Evolutionary conservation across 2,888 invertebrate genomes (phyloP), one percentile per base, ranked within the genome.

Genomic region (Stenurella melanura): DNA sequence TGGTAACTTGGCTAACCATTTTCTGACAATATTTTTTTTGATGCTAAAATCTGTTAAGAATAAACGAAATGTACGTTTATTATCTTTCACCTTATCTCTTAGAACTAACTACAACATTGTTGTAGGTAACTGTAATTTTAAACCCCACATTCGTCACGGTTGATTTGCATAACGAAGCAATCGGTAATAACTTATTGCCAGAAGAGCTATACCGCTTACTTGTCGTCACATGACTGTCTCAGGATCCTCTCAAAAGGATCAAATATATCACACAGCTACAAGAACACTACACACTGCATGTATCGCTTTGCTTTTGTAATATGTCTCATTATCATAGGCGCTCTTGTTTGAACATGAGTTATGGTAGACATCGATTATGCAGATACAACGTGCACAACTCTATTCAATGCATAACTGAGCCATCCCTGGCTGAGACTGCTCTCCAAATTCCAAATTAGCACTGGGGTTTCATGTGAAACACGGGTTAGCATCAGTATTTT

Each of bases 231-330:
- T 12, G 64, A 56, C 54, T 63, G 54, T 72, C 72, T 73, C 73
- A 73, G 67, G 73, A 73, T 58, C 26, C 67, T 58, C 66, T 73
- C 58, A 58, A 73, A 67, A 67, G 66, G 42, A 73, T 66, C 73
- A 57, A 73, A 73, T 73, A 73, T 73, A 73, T 73, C 73, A 73
- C 73, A 56, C 66, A 21, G 63, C 72, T 73, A 58, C 73, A 73
- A 66, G 73, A 66, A 34, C 66, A 42, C 21, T 58, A 42, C 50
- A 67, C 66, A 58, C 66, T 66, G 60, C 67, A 67, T 73, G 73
- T 73, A 73, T 73, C 73, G 73, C 73, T 73, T 67, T 66, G 73
- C 66, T 67, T 66, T 73, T 73, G 73, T 73, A 54, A 21, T 38
- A 38, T 42, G 67, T 73, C 73, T 73, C 69, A 74, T 74, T 74